phyloP scores from a whole-genome alignment of 2,797 vertebrate species.

The Zalophus californianus region DNA sequence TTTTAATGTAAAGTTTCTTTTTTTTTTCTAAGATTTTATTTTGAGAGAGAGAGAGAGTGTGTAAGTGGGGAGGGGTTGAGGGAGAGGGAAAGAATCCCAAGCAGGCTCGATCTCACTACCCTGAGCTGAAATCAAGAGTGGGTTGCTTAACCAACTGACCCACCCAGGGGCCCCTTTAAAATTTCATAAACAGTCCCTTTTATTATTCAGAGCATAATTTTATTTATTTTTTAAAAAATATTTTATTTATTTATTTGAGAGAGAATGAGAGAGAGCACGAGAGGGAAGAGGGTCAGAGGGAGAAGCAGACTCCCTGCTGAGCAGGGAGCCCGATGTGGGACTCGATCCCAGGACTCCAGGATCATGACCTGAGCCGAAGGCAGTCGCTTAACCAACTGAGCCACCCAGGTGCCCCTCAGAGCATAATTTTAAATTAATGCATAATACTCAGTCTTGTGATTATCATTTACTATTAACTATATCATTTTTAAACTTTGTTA shows the following conservation, averaged over 20 bases:
- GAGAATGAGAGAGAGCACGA: too few relatives aligned
- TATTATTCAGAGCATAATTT: conserved; percentile 11
- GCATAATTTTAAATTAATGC: not conserved
- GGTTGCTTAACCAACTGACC: not conserved
- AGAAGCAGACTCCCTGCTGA: too few relatives aligned
- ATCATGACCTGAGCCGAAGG: too few relatives aligned
- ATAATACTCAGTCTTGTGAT: not conserved
- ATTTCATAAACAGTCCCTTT: not conserved
- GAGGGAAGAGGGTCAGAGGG: too few relatives aligned
- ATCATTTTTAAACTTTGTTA: conserved; percentile 31
- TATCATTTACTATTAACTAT: conserved; percentile 17
- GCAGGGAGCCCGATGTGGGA: too few relatives aligned
- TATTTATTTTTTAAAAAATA: not conserved
- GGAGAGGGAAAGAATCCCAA: not conserved
- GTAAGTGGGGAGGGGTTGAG: not conserved
- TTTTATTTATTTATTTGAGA: too few relatives aligned
- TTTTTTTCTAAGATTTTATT: not conserved
- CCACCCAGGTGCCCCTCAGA: not conserved
- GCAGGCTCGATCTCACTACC: not conserved
- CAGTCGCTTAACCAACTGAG: not conserved
- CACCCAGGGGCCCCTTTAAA: not conserved
- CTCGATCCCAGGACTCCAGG: too few relatives aligned
- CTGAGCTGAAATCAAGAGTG: not conserved
- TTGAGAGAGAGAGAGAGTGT: not conserved
- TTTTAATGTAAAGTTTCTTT: too few relatives aligned